Evolutionary conservation across 2,113 vertebrate species (phyloP), one percentile per base, ranked within the genome.

Genomic region (Spea multiplicata): DNA sequence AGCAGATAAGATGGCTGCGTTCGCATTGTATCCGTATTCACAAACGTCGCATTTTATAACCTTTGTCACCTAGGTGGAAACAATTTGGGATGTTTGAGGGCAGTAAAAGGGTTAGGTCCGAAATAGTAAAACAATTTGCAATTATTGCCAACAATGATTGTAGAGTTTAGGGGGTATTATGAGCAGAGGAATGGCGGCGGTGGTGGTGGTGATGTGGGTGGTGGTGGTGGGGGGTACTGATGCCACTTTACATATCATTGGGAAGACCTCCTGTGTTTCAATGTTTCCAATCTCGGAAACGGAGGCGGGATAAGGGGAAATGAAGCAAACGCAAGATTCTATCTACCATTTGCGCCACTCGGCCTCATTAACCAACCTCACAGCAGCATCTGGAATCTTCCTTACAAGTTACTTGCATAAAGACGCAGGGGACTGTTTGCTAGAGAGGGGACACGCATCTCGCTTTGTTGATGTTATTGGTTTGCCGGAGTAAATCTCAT

Each of bases 71-170:
- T 80, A 49, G 55, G 75, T 77, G 67, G 59, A 80, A 73, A 74
- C 68, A 65, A 71, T 72, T 65, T 59, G 46, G 61, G 52, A 72
- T 66, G 30, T 73, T 65, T 66, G 44, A 62, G 16, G 61, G 75
- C 47, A 77, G 75, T 77, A 77, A 76, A 78, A 44, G 67, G 49
- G 64, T 52, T 78, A 72, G 62, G 44, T 66, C 52, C 46, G 47
- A 8, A 65, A 65, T 49, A 71, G 50, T 78, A 78, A 71, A 78
- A 46, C 59, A 48, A 71, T 78, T 78, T 78, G 55, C 70, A 78
- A 64, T 78, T 30, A 78, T 64, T 71, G 76, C 68, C 44, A 71
- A 65, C 59, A 52, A 78, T 78, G 16, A 77, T 77, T 8, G 61
- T 52, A 53, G 17, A 61, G 50, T 12, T 30, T 30, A 61, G 44